Conservation (phyloP, 2,113 vertebrate species). For the Paralichthys olivaceus region DNA sequence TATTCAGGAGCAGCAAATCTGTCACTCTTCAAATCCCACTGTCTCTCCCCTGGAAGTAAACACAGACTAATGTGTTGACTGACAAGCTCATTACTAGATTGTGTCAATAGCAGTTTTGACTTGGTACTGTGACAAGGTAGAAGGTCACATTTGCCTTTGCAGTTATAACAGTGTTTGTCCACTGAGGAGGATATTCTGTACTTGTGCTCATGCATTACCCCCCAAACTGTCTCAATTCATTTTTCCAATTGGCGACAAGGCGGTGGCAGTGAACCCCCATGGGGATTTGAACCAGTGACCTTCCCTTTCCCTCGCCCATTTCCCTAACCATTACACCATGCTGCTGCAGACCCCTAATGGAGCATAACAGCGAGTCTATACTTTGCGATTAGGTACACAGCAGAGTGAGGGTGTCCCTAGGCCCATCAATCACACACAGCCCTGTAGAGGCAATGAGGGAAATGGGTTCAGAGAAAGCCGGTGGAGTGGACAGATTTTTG, state of each 20-base stretch:
- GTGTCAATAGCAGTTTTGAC: slow-evolving; percentile 57
- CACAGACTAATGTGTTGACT: slow-evolving; percentile 40
- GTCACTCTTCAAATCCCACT: slow-evolving; percentile 38
- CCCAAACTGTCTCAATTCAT: slow-evolving; percentile 52
- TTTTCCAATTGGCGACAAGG: slow-evolving; percentile 44
- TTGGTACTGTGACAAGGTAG: slow-evolving; percentile 24
- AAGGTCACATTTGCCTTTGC: slow-evolving; percentile 32
- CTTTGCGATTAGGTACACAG: slow-evolving; percentile 71
- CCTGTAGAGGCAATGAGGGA: slow-evolving; percentile 56
- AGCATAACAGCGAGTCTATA: slow-evolving; percentile 71
- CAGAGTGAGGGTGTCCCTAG: slow-evolving; percentile 62
- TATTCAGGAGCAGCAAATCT: slow-evolving; percentile 44
- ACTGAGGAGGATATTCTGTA: neutral
- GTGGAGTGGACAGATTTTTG: slow-evolving; percentile 51
- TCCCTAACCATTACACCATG: slow-evolving; percentile 76
- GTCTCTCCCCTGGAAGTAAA: slow-evolving; percentile 55
- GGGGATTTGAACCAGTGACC: slow-evolving; percentile 74
- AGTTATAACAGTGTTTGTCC: slow-evolving; percentile 22
- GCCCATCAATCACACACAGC: slow-evolving; percentile 78
- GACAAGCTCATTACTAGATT: slow-evolving; percentile 64
- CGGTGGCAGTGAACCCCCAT: slow-evolving; percentile 39
- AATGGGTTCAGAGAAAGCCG: slow-evolving; percentile 66
- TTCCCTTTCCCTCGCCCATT: slow-evolving; percentile 72
- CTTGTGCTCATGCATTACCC: slow-evolving; percentile 24
- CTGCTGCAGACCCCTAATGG: slow-evolving; percentile 70